phyloP scores from a whole-genome alignment of 2,113 vertebrate genomes.

The Rattus rattus region DNA sequence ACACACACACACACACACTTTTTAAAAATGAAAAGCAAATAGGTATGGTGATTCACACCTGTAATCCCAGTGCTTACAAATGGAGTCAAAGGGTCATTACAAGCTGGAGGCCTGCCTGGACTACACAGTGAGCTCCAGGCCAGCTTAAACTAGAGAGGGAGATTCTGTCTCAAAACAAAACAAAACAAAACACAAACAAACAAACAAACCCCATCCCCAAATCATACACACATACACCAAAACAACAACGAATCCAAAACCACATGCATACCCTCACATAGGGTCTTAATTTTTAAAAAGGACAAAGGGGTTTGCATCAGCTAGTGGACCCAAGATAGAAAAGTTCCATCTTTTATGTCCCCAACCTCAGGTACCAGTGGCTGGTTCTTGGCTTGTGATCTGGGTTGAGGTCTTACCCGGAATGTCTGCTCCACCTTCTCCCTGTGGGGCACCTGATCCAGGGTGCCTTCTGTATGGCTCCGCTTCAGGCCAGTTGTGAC shows the following conservation, averaged over 20 bases:
- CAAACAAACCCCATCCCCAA: not conserved
- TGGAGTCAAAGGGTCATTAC: not conserved
- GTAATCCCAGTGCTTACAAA: no score
- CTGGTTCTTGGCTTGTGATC: rapidly evolving
- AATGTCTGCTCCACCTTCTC: constrained; percentile 85
- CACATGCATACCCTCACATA: not conserved
- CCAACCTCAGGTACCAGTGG: not conserved
- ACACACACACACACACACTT: not conserved
- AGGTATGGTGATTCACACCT: not conserved
- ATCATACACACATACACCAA: not conserved
- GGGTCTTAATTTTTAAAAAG: not conserved
- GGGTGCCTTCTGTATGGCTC: constrained; percentile 87
- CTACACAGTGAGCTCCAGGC: not conserved
- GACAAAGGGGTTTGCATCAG: not conserved
- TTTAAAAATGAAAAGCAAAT: not conserved
- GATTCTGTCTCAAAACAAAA: not conserved
- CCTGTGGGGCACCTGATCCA: constrained; percentile 83
- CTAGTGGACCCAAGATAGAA: no score
- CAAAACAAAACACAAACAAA: not conserved
- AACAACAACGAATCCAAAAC: not conserved
- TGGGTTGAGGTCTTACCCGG: constrained; percentile 84
- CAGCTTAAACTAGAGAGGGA: not conserved
- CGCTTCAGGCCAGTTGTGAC: constrained; percentile 86
- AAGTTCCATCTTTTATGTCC: not conserved
- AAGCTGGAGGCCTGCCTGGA: not conserved